Evolutionary conservation across 2,888 invertebrate genomes (phyloP).

Genomic region (Dasypolia templi): DNA sequence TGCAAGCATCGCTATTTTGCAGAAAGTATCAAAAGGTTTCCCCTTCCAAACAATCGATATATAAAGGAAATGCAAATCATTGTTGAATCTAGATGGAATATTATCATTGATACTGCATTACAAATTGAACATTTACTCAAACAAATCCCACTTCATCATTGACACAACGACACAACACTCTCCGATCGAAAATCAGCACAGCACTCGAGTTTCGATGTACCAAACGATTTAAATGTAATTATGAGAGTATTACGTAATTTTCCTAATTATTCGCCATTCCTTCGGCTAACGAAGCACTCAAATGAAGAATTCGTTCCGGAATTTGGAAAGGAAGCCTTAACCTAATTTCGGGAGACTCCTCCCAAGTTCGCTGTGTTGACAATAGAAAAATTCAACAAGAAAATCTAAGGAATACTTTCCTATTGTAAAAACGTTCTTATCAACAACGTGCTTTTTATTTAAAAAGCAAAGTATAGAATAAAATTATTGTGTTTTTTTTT

Average conservation of each 20-base stretch:
- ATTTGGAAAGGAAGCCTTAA: constrained; percentile 64
- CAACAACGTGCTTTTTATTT: background rate
- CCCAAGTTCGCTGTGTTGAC: constrained; percentile 33
- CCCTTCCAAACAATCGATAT: background rate
- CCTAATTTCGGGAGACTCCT: constrained; percentile 56
- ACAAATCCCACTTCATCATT: background rate
- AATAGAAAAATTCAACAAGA: constrained; percentile 30
- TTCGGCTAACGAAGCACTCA: constrained; percentile 64
- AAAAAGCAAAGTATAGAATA: too few species aligned
- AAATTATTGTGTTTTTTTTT: too few species aligned
- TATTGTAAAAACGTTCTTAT: background rate
- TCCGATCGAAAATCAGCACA: constrained; percentile 20
- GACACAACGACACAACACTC: constrained; percentile 12
- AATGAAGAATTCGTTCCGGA: constrained; percentile 67
- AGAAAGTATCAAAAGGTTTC: background rate
- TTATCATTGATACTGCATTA: background rate
- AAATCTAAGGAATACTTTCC: background rate
- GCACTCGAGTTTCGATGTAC: constrained; percentile 35
- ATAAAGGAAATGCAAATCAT: background rate
- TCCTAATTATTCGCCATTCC: constrained; percentile 67
- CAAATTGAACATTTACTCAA: background rate
- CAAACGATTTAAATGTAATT: constrained; percentile 59
- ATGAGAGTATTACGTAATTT: constrained; percentile 64
- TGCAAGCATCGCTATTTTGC: background rate
- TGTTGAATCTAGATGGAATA: background rate